These are phyloP conservation scores for Megatriorchis doriae DNA, from an alignment of 2,113 vertebrate species.

Conservation along the genomic window DNA sequence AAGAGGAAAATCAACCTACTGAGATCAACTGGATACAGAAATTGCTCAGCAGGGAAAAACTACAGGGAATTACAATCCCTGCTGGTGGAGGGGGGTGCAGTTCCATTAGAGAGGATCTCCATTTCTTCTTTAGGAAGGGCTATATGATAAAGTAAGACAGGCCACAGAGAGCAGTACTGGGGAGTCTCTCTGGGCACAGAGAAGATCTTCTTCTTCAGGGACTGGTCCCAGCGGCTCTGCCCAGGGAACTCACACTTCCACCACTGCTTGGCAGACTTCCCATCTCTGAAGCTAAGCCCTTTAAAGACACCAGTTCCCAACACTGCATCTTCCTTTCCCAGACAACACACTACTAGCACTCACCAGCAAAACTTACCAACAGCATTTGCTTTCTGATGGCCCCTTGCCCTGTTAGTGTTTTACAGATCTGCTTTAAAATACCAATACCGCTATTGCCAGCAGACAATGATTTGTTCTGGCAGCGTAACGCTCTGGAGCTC, in stretches of 20 bases:
- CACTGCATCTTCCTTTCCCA: neutral
- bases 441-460: neutral
- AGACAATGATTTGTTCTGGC: neutral
- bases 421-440: neutral
- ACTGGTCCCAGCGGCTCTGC: neutral
- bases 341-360: neutral
- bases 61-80: neutral
- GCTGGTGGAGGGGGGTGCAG: neutral
- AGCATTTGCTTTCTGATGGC: neutral
- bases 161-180: neutral
- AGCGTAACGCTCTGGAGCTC: neutral
- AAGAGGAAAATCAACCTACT: neutral
- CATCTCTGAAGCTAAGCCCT: neutral
- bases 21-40: neutral
- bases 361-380: neutral
- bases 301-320: neutral
- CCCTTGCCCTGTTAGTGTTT: neutral
- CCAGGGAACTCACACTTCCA: neutral
- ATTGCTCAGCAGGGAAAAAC: neutral
- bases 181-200: neutral
- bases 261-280: neutral
- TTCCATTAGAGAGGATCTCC: neutral
- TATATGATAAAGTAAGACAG: neutral
- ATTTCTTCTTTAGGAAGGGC: neutral
- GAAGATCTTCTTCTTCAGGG: neutral